A percentile compares a stretch with the other conserved stretches of the same genome.
phyloP scores from a whole-genome alignment of 2,113 vertebrate species.

The Paracyprichromis sp. region DNA sequence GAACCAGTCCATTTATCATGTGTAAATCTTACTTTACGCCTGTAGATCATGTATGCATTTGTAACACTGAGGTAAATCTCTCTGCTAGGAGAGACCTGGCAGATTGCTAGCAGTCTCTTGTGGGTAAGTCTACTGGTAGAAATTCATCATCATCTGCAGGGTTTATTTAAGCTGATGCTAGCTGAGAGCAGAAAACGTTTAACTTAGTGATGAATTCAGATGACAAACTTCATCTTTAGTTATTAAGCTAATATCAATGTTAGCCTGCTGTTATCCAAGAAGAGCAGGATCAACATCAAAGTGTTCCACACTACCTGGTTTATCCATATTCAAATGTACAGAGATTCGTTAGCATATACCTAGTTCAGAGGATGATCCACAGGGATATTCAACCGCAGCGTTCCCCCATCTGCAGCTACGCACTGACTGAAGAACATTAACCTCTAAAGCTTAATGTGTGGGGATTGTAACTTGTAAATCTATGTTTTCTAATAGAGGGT shows the following conservation, averaged over 20 bases:
- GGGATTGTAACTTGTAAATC: neutral
- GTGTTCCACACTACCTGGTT: neutral
- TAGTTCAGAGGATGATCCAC: neutral
- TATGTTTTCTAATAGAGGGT: neutral
- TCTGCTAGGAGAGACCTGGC: neutral
- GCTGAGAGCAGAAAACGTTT: neutral
- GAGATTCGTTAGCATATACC: neutral
- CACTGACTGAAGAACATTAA: accelerated
- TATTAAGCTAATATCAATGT: neutral
- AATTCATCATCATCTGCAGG: accelerated
- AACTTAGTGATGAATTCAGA: neutral
- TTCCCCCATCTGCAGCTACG: neutral
- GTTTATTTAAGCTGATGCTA: neutral
- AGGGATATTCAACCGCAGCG: neutral
- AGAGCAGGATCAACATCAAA: neutral
- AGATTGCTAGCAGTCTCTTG: accelerated
- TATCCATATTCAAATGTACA: neutral
- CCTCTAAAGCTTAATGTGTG: neutral
- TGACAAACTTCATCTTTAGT: accelerated
- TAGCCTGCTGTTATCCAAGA: neutral
- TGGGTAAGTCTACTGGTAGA: neutral
- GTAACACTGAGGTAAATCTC: neutral
- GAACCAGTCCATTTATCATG: neutral
- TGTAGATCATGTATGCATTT: neutral
- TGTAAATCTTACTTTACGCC: neutral